phyloP scores from a whole-genome alignment of 2,888 invertebrate species.

The Pardosa pseudoannulata region DNA sequence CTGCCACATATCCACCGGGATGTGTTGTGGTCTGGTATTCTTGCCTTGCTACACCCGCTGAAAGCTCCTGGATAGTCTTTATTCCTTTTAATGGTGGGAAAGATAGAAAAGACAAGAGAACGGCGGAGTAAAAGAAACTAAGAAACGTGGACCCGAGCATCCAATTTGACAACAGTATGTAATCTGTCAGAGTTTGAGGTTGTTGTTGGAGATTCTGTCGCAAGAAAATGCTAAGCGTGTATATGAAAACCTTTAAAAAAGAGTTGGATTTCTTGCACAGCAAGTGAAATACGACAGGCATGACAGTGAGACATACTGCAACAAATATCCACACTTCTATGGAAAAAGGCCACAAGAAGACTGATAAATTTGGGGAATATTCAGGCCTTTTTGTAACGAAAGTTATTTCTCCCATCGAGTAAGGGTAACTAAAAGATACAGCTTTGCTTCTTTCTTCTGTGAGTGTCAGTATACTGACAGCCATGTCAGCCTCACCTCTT shows the following conservation, averaged over 20 bases:
- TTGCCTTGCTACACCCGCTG: background rate
- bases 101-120: background rate
- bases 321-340: background rate
- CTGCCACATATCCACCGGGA: background rate
- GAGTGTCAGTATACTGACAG: background rate
- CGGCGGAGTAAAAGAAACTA: background rate
- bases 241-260: background rate
- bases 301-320: background rate
- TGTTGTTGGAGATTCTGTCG: background rate
- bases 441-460: background rate
- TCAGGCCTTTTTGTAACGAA: background rate
- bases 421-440: background rate
- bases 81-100: background rate
- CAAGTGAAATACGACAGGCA: background rate
- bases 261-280: background rate
- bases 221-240: background rate
- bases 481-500: background rate
- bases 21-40: background rate
- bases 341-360: background rate
- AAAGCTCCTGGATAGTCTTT: background rate
- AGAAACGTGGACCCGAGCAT: background rate
- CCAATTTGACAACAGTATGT: background rate
- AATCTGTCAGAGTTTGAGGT: background rate
- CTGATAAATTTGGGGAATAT: background rate
- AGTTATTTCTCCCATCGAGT: background rate